These are phyloP conservation scores for Ametastegia equiseti DNA, from an alignment of 2,888 invertebrate genomes.

Conservation along the genomic window DNA sequence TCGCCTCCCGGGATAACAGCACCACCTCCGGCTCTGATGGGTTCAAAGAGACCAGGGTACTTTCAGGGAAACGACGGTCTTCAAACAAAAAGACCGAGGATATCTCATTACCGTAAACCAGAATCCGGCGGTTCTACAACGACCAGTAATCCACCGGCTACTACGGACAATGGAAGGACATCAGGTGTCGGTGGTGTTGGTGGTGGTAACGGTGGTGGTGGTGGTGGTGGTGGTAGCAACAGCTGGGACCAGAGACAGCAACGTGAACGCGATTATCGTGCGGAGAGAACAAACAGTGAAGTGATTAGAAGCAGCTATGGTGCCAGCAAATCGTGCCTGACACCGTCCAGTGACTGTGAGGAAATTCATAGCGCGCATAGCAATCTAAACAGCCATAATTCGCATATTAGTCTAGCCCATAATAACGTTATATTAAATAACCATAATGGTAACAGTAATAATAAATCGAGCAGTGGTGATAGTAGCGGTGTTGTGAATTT, in stretches of 20 bases:
- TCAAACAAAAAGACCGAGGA: constrained; percentile 88
- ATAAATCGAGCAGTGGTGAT: constrained; percentile 50
- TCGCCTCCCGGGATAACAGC: constrained; percentile 81
- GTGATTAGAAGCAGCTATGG: constrained; percentile 61
- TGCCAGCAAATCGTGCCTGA: constrained; percentile 62
- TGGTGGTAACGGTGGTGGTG: constrained; percentile 51
- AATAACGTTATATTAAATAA: constrained; percentile 55
- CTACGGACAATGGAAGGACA: constrained; percentile 64
- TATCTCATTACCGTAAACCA: constrained; percentile 88
- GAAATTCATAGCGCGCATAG: constrained; percentile 53
- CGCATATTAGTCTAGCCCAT: constrained; percentile 61
- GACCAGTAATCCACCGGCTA: constrained; percentile 68
- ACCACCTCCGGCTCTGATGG: constrained; percentile 76
- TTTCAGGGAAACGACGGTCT: constrained; percentile 80
- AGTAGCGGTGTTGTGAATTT: constrained; percentile 49
- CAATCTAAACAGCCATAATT: constrained; percentile 60
- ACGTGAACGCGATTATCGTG: constrained; percentile 65
- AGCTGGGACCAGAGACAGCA: constrained; percentile 62
- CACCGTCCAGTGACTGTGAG: constrained; percentile 66
- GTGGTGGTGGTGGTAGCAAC: constrained; percentile 48
- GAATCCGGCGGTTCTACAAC: constrained; percentile 73
- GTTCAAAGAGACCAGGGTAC: constrained; percentile 81
- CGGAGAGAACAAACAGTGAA: constrained; percentile 70
- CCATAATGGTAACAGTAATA: constrained; percentile 49
- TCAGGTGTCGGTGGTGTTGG: constrained; percentile 53